A percentile compares a stretch with the other conserved stretches of the same genome.
These are phyloP conservation scores for Apocrypta bakeri DNA, from an alignment of 1,140 invertebrate species.

Conservation along the genomic window DNA sequence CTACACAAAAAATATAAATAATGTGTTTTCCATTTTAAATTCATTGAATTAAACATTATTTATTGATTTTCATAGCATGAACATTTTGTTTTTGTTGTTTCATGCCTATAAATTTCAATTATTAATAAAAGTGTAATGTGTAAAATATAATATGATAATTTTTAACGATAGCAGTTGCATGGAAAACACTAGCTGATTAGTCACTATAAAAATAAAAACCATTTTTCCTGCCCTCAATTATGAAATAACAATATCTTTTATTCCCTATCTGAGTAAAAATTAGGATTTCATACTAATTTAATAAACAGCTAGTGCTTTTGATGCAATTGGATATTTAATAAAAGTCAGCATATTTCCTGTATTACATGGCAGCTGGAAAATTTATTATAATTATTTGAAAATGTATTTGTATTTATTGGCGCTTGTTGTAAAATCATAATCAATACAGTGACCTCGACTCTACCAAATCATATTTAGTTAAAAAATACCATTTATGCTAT, in stretches of 20 bases:
- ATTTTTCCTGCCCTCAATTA: neutral
- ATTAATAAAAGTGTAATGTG: conserved; percentile 19
- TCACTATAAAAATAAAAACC: neutral
- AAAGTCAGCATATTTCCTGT: neutral
- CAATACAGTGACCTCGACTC: neutral
- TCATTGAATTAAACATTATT: conserved; percentile 14
- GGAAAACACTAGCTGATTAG: conserved; percentile 24
- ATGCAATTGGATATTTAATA: conserved; percentile 26
- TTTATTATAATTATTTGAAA: conserved; percentile 15
- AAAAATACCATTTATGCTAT: conserved; percentile 27
- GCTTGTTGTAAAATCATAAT: neutral
- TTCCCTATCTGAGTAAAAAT: neutral
- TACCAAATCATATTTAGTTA: conserved; percentile 44
- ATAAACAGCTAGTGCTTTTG: conserved; percentile 46
- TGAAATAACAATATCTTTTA: neutral
- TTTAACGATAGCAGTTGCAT: conserved; percentile 12
- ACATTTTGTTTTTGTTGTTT: conserved; percentile 33
- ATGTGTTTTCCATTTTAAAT: conserved; percentile 15
- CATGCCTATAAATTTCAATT: conserved; percentile 21
- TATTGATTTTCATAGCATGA: conserved; percentile 28
- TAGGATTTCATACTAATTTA: neutral
- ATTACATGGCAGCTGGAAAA: neutral
- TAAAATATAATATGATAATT: conserved; percentile 14
- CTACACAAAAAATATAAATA: conserved; percentile 27
- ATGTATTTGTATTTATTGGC: conserved; percentile 22